A percentile compares a stretch with the other conserved stretches of the same genome.
These are phyloP conservation scores for Globodera ellingtonae DNA, from an alignment of 1,140 invertebrate genomes.

Conservation along the genomic window DNA sequence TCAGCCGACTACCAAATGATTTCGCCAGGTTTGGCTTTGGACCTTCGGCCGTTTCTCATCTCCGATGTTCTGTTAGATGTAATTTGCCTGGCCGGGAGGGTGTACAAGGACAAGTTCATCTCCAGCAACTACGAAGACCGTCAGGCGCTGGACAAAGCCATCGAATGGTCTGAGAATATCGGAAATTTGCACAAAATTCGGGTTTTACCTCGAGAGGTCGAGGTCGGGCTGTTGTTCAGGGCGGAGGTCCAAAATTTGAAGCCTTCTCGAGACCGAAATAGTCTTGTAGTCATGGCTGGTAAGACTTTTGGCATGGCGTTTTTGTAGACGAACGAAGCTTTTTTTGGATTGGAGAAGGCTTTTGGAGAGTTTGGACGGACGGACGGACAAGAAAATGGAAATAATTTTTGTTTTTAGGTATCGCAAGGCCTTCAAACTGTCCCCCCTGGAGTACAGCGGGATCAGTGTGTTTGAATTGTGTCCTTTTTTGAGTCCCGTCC, in stretches of 20 bases:
- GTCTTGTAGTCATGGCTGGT: no score
- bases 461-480: conserved; percentile 72
- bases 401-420: conserved; percentile 71
- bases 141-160: conserved; percentile 85
- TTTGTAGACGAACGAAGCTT: no score
- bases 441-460: conserved; percentile 97
- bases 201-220: no score
- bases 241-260: no score
- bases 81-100: conserved; percentile 94
- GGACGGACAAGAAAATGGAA: no score
- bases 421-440: conserved; percentile 92
- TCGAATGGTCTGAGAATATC: conserved; percentile 76
- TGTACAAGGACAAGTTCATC: conserved; percentile 98
- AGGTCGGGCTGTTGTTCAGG: no score
- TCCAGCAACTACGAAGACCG: conserved; percentile 88
- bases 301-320: no score
- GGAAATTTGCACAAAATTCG: no score
- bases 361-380: no score
- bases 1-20: conserved; percentile 87
- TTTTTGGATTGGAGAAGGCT: no score
- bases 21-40: conserved; percentile 69
- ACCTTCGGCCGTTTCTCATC: not conserved
- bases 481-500: not conserved
- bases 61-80: conserved; percentile 73
- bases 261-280: no score